These are phyloP conservation scores for Epicampocera succincta DNA, from an alignment of 2,888 invertebrate species.

Conservation along the genomic window DNA sequence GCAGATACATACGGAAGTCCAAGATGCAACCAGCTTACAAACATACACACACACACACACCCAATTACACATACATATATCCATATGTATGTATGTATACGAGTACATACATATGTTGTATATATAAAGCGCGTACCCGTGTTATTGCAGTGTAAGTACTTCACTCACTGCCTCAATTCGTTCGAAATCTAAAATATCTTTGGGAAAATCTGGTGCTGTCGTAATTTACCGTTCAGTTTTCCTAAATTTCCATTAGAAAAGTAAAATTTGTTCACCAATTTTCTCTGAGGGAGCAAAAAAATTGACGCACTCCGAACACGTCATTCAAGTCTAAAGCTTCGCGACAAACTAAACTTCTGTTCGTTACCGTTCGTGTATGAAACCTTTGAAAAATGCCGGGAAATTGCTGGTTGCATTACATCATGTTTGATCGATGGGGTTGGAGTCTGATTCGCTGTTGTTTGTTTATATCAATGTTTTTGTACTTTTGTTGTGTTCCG, in stretches of 20 bases:
- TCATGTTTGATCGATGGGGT: conserved; percentile 25
- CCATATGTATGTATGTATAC: no score
- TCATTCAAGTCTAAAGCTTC: conserved; percentile 67
- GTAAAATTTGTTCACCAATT: no score
- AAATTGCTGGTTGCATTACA: conserved; percentile 54
- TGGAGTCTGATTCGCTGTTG: conserved; percentile 12
- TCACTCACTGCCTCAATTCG: no score
- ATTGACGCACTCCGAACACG: conserved; percentile 9
- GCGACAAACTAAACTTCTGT: conserved; percentile 71
- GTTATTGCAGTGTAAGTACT: no score
- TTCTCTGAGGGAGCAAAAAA: no score
- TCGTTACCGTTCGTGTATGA: conserved; percentile 44
- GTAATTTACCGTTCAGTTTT: conserved; percentile 17
- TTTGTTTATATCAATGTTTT: conserved; percentile 50
- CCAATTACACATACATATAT: background rate
- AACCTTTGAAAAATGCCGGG: conserved; percentile 65
- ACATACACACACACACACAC: background rate
- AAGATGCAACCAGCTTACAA: background rate
- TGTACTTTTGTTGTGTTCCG: conserved; percentile 61
- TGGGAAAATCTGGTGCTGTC: conserved; percentile 13
- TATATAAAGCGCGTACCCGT: no score
- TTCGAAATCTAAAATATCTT: background rate
- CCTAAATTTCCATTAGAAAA: conserved; percentile 1
- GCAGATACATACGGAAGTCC: conserved; percentile 61
- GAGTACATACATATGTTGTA: no score